Conservation (phyloP, 2,797 vertebrate genomes). For the Sternotherus odoratus region DNA sequence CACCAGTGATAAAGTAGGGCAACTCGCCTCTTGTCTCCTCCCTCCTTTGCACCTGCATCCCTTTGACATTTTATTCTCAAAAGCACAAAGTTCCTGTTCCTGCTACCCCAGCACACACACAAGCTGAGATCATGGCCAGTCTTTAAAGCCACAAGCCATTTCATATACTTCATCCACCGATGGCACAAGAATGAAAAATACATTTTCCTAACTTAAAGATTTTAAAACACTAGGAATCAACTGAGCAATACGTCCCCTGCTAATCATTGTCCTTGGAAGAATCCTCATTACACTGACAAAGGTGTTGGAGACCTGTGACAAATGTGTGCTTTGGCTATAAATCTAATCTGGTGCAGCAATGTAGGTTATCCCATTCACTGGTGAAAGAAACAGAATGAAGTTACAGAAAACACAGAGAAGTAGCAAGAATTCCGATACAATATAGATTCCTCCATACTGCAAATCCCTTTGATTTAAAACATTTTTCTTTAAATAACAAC, state of each 20-base stretch:
- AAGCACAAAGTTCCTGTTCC: neutral
- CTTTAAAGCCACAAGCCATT: neutral
- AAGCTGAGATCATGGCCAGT: neutral
- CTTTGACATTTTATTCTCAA: neutral
- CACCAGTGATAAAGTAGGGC: slow-evolving; percentile 15
- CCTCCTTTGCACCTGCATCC: neutral
- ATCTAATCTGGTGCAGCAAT: neutral
- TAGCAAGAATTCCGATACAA: neutral
- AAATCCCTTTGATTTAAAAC: neutral
- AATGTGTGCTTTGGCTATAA: neutral
- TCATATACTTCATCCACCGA: neutral
- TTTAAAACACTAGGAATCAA: neutral
- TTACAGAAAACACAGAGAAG: neutral
- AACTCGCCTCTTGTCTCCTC: neutral
- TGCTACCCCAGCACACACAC: neutral
- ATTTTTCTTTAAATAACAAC: neutral
- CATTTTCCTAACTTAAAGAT: neutral
- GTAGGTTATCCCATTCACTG: neutral
- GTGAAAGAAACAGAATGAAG: neutral
- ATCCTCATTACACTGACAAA: neutral
- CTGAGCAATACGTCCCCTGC: neutral
- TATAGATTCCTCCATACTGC: neutral
- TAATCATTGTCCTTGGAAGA: neutral
- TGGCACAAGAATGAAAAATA: neutral
- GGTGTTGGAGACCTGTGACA: neutral